Base-by-base conservation (phyloP, 1,140 invertebrate genomes). In the Hylaeus volcanicus region DNA sequence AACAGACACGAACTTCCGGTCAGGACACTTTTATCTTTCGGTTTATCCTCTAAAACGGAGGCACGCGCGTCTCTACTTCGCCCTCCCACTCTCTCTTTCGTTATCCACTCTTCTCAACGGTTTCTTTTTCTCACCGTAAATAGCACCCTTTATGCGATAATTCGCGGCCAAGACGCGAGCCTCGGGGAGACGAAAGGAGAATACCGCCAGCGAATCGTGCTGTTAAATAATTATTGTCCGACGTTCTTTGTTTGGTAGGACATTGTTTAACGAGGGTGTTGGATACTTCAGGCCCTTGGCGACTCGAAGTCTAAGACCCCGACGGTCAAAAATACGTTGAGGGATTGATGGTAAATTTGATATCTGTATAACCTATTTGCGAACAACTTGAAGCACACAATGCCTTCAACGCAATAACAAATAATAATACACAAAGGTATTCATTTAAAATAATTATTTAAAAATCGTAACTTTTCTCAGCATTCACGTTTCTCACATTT, bases 11-110 rank as follows among this genome's bases (percentile, higher is more conserved):
- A 71, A 65, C 65, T 71, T 86, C 84, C 83, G 79, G 58, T 79
- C 70, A 66, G 75, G 83, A 85, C 74, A 85, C 70, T 78, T 84
- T 86, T 86, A 85, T 86, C 83, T 86, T 60, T 51, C 63, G 65
- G 60, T 85, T 85, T 71, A 85, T 78, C 79, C 84, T 71, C 60
- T 77, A 74, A 86, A 86, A 86, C 84, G 84, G 61, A 82, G 83
- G 66, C 82, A 75, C 79, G 71, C 79, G 56, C 63, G 14, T 39
- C 60, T 26, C 26, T 3, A n/a, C 56, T 5, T 12, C n/a, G 0
- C 5, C 60, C 8, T 26, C 5, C 8, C 60, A 26, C 43, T 73
- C 51, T 1, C 37, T 69, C 64, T n/a, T 11, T 69, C 39, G 63
- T 68, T 74, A 51, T 66, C 37, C 53, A 37, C 55, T 6, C 15